A percentile compares a stretch with the other conserved stretches of the same genome.
These are phyloP conservation scores for Cassiopea xamachana DNA, from an alignment of 30 jellyfish, hydroid and myxozoan species.

Conservation along the genomic window DNA sequence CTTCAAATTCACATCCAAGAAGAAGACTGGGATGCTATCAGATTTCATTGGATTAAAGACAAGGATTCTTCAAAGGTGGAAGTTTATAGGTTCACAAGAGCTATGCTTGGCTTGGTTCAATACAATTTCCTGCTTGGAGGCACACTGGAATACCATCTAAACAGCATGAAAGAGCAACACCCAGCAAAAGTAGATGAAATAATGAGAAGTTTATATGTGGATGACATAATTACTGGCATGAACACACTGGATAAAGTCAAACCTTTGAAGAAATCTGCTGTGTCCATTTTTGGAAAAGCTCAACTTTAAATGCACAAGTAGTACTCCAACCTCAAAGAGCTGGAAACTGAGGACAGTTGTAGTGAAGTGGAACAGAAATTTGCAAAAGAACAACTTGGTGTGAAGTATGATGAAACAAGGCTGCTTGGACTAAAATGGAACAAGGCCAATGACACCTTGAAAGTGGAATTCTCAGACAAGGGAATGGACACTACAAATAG, in stretches of 20 bases:
- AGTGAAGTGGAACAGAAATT: slow-evolving; percentile 8
- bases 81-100: slow-evolving; percentile 46
- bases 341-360: slow-evolving; percentile 40
- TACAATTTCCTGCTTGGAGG: slow-evolving; percentile 73
- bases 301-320: slow-evolving; percentile 65
- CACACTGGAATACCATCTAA: slow-evolving; percentile 55
- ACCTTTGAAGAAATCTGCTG: slow-evolving; percentile 25
- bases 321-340: slow-evolving; percentile 64
- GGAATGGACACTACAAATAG: slow-evolving; percentile 59
- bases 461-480: slow-evolving; percentile 47
- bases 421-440: slow-evolving; percentile 79
- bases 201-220: slow-evolving; percentile 60
- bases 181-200: slow-evolving; percentile 51
- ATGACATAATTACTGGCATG: slow-evolving; percentile 64
- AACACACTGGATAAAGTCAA: slow-evolving; percentile 22
- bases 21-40: slow-evolving; percentile 56
- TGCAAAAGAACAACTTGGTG: slow-evolving; percentile 62
- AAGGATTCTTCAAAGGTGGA: slow-evolving; percentile 27
- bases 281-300: slow-evolving; percentile 13
- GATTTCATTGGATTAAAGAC: slow-evolving; percentile 38
- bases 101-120: slow-evolving; percentile 60
- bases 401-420: slow-evolving; percentile 47
- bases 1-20: slow-evolving; percentile 41
- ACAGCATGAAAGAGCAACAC: slow-evolving; percentile 11
- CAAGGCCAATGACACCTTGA: slow-evolving; percentile 34